Base-by-base conservation (phyloP, 2,113 vertebrate genomes). In the Actenoides lindsayi region DNA sequence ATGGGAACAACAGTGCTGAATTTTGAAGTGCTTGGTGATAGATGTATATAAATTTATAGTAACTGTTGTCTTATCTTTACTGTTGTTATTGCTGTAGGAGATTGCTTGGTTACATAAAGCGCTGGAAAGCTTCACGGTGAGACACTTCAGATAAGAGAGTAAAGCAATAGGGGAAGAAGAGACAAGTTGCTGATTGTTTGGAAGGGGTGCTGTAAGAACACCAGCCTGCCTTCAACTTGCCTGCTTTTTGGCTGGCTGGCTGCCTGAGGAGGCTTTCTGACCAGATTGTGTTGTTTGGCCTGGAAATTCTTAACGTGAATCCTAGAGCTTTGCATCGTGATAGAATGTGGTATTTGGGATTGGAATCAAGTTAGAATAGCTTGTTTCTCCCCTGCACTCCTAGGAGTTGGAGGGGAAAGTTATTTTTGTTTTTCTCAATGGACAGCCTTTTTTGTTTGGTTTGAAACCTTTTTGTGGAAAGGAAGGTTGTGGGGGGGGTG, bases 261-360 rank as follows among this genome's bases (percentile, higher is more conserved):
- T 59, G 7, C 0, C 0, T 1, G 11, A 39, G n/a, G 39, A 62
- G n/a, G 1, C 0, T 60, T 79, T 71, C 71, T 1, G 3, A 39
- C 20, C 19, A 23, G 5, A n/a, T 39, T 48, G 18, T 69, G 54
- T 25, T 0, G 1, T 65, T 79, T 65, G 39, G 30, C 33, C 9
- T 92, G 89, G n/a, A 76, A 87, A 53, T n/a, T 57, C 65, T 68
- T 75, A 53, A 88, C 69, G 59, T 54, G 6, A 70, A 33, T 88
- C 20, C 11, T n/a, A 25, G n/a, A 73, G 30, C n/a, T 92, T 70
- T 76, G 51, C 39, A 27, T 59, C 17, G 0, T 42, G 20, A 19
- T 33, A 64, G 23, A 62, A 44, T 46, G 33, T 6, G 37, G 5
- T 35, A 44, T 59, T 86, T 86, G 30, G 30, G 31, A 48, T 93